phyloP scores from a whole-genome alignment of 2,888 invertebrate genomes.

The Orthosia incerta region DNA sequence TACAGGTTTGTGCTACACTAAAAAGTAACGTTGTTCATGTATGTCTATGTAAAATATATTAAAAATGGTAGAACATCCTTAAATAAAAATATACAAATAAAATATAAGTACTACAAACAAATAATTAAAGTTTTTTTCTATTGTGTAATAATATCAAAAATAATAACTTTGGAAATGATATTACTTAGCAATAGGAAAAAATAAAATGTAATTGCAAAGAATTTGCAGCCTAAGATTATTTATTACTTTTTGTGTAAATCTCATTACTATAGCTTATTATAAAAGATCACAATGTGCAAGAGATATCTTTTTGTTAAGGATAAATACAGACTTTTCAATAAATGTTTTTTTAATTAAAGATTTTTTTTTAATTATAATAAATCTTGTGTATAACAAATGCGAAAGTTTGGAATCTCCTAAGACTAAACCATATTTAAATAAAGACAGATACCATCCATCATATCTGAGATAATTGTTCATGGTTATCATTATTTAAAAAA shows the following conservation, averaged over 20 bases:
- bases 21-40: slow-evolving; percentile 15
- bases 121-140: slow-evolving; percentile 3
- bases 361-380: slow-evolving; percentile 37
- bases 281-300: slow-evolving; percentile 34
- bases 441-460: not conserved
- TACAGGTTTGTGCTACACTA: slow-evolving; percentile 7
- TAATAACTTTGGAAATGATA: slow-evolving; percentile 4
- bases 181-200: slow-evolving; percentile 9
- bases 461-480: slow-evolving; percentile 13
- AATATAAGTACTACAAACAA: slow-evolving; percentile 22
- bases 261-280: slow-evolving; percentile 26
- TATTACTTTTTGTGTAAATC: slow-evolving; percentile 15
- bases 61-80: slow-evolving; percentile 11
- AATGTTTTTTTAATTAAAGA: slow-evolving; percentile 54
- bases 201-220: slow-evolving; percentile 19
- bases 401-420: not conserved
- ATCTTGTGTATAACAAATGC: slow-evolving; percentile 32
- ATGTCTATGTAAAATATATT: slow-evolving; percentile 40
- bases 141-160: slow-evolving; percentile 11
- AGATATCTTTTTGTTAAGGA: slow-evolving; percentile 39
- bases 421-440: slow-evolving; percentile 1
- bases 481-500: not conserved
- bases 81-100: slow-evolving; percentile 17
- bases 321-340: slow-evolving; percentile 53
- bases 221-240: slow-evolving; percentile 14